These are phyloP conservation scores for Cryptocheilus praepositus DNA, from an alignment of 2,888 invertebrate species.

Conservation along the genomic window DNA sequence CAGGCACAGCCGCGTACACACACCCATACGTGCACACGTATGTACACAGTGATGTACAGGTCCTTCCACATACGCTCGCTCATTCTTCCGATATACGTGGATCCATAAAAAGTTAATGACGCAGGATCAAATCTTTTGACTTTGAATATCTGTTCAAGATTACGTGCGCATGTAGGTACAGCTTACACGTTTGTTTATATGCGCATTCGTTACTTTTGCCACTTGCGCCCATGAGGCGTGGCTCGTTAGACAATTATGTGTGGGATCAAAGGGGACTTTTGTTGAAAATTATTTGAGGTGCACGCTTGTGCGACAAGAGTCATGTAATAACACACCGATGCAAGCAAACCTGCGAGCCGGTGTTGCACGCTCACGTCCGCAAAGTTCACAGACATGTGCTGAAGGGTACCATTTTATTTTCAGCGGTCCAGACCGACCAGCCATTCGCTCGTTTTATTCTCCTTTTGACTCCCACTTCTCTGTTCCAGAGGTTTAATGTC, in stretches of 20 bases:
- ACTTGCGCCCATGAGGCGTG: too few relatives aligned
- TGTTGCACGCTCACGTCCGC: not conserved
- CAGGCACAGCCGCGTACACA: not conserved
- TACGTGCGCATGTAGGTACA: too few relatives aligned
- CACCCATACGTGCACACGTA: not conserved
- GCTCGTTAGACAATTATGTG: too few relatives aligned
- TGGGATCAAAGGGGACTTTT: too few relatives aligned
- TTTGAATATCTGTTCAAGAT: too few relatives aligned
- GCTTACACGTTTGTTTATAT: too few relatives aligned
- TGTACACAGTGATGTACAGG: not conserved
- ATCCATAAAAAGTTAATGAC: not conserved
- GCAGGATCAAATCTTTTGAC: too few relatives aligned
- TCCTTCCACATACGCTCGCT: not conserved
- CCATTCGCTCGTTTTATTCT: conserved; percentile 27
- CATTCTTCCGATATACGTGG: not conserved
- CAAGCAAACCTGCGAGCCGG: not conserved
- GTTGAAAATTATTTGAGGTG: too few relatives aligned
- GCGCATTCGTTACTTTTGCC: too few relatives aligned
- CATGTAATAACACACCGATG: too few relatives aligned
- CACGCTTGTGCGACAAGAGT: too few relatives aligned
- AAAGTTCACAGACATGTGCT: too few relatives aligned
- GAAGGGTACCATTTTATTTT: conserved; percentile 21
- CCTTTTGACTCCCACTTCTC: not conserved
- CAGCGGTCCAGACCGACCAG: conserved; percentile 20
- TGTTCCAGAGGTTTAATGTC: not conserved